Percentiles rank a stretch among this genome's conserved stretches.
Conservation (phyloP, 2,888 invertebrate species). For the Eilema caniola region DNA sequence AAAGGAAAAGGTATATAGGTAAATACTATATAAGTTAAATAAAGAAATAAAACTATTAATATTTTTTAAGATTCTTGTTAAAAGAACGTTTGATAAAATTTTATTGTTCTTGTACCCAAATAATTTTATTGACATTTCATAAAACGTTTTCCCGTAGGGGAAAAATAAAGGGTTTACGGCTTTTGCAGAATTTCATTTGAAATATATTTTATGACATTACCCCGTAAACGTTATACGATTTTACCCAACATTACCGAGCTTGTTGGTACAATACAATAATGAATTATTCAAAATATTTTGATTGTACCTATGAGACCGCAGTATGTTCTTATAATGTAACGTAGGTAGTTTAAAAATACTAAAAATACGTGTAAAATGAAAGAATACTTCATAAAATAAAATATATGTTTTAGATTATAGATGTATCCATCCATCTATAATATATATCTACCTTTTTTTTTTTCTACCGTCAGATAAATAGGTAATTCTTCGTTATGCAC, state of each 20-base stretch:
- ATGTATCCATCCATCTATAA: too few species aligned
- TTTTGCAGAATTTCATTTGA: conserved; percentile 2
- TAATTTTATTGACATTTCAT: background rate
- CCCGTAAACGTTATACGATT: conserved; percentile 3
- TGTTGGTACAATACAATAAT: background rate
- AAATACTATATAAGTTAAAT: background rate
- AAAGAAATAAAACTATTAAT: background rate
- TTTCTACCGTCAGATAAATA: too few species aligned
- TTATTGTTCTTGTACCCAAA: background rate
- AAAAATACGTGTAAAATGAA: too few species aligned
- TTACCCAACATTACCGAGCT: background rate
- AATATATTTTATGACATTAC: conserved; percentile 4
- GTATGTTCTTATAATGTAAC: too few species aligned
- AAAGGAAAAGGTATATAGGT: too few species aligned
- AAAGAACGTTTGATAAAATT: background rate
- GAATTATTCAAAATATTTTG: conserved; percentile 3
- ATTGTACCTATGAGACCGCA: background rate
- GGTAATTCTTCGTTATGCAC: too few species aligned
- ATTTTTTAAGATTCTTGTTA: background rate
- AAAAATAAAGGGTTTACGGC: conserved; percentile 1
- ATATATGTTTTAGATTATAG: too few species aligned
- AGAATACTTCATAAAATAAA: too few species aligned
- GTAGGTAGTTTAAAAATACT: too few species aligned
- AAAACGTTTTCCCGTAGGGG: conserved; percentile 4
- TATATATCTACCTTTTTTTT: too few species aligned